These are phyloP conservation scores for Thyatira batis DNA, from an alignment of 2,888 invertebrate genomes.

Conservation along the genomic window DNA sequence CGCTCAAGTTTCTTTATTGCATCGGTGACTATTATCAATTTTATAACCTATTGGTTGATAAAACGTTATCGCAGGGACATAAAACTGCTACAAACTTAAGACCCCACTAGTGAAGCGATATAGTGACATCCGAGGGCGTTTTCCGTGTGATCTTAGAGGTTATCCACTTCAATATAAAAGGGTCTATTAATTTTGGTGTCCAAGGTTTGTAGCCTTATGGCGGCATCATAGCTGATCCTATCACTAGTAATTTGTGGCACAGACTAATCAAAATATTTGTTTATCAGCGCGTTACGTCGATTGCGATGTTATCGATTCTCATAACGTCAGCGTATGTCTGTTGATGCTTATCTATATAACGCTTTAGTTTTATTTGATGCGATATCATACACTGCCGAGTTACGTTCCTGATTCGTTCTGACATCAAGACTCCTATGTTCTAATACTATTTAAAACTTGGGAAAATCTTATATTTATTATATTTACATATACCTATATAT, in stretches of 20 bases:
- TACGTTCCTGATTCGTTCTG: slow-evolving; percentile 4
- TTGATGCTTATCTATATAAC: slow-evolving; percentile 36
- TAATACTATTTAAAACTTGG: too few species aligned
- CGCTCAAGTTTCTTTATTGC: slow-evolving; percentile 51
- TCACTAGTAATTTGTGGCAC: slow-evolving; percentile 65
- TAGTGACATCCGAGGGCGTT: slow-evolving; percentile 45
- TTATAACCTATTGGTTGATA: slow-evolving; percentile 65
- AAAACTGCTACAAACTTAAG: slow-evolving; percentile 67
- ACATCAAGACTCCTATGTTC: not conserved
- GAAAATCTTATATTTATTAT: too few species aligned
- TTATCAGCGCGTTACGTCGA: slow-evolving; percentile 47
- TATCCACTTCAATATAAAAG: slow-evolving; percentile 29
- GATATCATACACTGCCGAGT: not conserved
- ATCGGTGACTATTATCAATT: slow-evolving; percentile 61
- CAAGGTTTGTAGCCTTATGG: slow-evolving; percentile 23
- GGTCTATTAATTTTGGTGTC: slow-evolving; percentile 37
- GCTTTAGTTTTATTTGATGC: not conserved
- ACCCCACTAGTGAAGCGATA: slow-evolving; percentile 52
- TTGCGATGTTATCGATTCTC: slow-evolving; percentile 60
- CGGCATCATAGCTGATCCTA: slow-evolving; percentile 45
- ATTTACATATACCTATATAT: too few species aligned
- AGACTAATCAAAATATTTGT: slow-evolving; percentile 72
- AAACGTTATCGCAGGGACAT: slow-evolving; percentile 62
- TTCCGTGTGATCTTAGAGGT: slow-evolving; percentile 39
- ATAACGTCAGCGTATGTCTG: slow-evolving; percentile 57